Conservation (phyloP, 53 echinoderm and acorn worm species). For the Holothuria scabra region DNA sequence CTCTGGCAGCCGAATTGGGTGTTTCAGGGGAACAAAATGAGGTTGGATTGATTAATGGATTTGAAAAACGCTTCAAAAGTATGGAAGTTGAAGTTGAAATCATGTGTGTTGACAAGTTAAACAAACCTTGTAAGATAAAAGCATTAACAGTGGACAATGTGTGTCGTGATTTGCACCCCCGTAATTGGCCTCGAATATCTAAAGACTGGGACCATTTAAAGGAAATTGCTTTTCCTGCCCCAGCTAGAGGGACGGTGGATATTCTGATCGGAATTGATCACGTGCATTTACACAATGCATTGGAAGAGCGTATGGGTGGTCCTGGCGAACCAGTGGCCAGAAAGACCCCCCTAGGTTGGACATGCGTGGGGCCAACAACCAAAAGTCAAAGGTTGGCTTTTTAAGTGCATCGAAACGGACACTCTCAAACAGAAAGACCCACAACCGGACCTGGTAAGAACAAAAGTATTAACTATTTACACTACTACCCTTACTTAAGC, state of each 20-base stretch:
- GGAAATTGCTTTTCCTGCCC: not conserved
- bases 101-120: not conserved
- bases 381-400: too few species aligned
- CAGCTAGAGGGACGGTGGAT: not conserved
- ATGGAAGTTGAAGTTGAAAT: slow-evolving; percentile 32
- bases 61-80: slow-evolving; percentile 5
- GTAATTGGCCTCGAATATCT: slow-evolving; percentile 6
- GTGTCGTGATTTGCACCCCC: not conserved
- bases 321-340: slow-evolving; percentile 3
- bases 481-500: too few species aligned
- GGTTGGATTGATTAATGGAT: too few species aligned
- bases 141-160: slow-evolving; percentile 2
- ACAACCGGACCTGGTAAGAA: too few species aligned
- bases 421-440: too few species aligned
- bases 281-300: not conserved
- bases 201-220: too few species aligned
- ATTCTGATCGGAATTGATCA: not conserved
- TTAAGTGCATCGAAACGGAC: too few species aligned
- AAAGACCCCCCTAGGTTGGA: slow-evolving; percentile 16
- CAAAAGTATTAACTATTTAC: too few species aligned
- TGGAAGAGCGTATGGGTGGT: not conserved
- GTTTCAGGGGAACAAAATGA: not conserved
- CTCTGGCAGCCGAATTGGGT: slow-evolving; percentile 24
- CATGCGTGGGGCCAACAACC: not conserved
- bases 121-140: not conserved